A percentile compares a stretch with the other conserved stretches of the same genome.
These are phyloP conservation scores for Salmo trutta DNA, from an alignment of 2,797 vertebrate species.

Conservation along the genomic window DNA sequence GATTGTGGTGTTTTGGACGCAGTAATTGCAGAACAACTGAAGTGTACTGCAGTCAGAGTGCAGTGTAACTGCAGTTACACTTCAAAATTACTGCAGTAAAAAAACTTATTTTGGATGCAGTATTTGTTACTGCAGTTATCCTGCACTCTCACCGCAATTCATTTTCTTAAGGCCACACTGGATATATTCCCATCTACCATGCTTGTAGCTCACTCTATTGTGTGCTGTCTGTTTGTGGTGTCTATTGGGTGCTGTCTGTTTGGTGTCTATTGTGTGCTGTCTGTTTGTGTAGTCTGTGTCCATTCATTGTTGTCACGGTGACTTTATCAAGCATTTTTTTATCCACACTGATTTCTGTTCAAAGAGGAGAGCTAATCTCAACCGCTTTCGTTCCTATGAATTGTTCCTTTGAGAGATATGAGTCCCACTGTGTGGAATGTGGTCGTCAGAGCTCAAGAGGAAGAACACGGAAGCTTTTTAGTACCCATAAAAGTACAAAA, in stretches of 20 bases:
- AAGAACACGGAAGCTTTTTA: background rate
- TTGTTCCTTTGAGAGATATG: background rate
- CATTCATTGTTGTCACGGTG: background rate
- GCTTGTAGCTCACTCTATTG: background rate
- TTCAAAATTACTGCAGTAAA: too few relatives aligned
- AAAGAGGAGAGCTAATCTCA: background rate
- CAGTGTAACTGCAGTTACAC: too few relatives aligned
- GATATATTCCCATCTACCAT: background rate
- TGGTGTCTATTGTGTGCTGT: background rate
- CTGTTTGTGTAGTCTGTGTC: background rate
- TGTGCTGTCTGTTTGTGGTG: background rate
- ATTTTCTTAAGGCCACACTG: too few relatives aligned
- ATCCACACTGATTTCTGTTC: background rate
- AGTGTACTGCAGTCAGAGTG: too few relatives aligned
- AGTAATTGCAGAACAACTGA: too few relatives aligned
- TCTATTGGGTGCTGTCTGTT: background rate
- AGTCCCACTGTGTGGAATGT: background rate
- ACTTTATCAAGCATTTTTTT: background rate
- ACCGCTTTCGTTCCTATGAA: background rate
- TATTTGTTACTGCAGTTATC: too few relatives aligned
- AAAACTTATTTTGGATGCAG: too few relatives aligned
- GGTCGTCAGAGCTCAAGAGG: background rate
- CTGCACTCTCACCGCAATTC: too few relatives aligned
- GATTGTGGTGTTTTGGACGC: too few relatives aligned
- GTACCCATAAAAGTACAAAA: background rate